Conservation (phyloP, 2,797 vertebrate species). For the Silurus lanzhouensis region DNA sequence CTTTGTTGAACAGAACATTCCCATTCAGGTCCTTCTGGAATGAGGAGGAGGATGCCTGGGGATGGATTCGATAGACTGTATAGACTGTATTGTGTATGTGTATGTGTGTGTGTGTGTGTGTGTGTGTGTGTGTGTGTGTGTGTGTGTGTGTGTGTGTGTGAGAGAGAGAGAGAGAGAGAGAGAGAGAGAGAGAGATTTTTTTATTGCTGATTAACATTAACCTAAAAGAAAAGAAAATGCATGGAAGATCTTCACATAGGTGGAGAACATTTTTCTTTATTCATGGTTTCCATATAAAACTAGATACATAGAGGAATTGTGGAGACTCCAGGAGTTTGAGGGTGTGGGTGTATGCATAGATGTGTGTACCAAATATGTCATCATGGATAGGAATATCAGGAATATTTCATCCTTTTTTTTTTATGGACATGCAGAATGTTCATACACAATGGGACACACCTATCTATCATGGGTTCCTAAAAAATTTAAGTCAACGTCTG, state of each 20-base stretch:
- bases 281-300: neutral
- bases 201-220: too few species aligned
- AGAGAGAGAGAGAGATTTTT: too few species aligned
- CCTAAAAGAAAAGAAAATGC: neutral
- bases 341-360: neutral
- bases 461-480: neutral
- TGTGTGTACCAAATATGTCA: neutral
- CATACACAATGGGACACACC: neutral
- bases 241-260: neutral
- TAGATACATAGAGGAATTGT: neutral
- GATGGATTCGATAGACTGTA: neutral
- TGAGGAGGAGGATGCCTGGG: too few species aligned
- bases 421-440: neutral
- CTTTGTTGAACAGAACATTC: neutral
- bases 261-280: neutral
- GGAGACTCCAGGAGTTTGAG: neutral
- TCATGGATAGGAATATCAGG: neutral
- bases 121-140: slow-evolving; percentile 7
- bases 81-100: slow-evolving; percentile 26
- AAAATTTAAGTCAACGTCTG: too few species aligned
- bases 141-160: too few species aligned
- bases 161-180: too few species aligned
- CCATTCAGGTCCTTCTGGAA: neutral
- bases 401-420: neutral
- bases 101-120: slow-evolving; percentile 34